Evolutionary conservation across 2,888 invertebrate species (phyloP).

Genomic region (Aproaerema taeniolella): DNA sequence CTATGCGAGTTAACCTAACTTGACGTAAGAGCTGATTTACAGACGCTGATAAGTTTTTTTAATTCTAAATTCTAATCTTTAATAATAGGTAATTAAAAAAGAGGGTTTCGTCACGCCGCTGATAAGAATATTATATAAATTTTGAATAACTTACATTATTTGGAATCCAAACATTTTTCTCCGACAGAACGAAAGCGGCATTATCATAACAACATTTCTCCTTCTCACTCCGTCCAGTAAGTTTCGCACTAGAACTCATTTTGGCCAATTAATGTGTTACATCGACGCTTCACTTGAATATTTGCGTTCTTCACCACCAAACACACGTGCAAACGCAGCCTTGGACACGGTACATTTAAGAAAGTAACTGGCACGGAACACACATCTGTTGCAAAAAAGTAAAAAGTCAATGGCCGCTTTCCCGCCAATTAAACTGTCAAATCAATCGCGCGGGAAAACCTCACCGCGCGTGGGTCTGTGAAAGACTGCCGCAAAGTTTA

Average conservation of each 20-base stretch:
- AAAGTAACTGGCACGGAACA: slow-evolving; percentile 25
- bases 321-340: slow-evolving; percentile 27
- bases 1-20: too few relatives aligned
- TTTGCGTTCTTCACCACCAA: slow-evolving; percentile 21
- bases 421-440: slow-evolving; percentile 12
- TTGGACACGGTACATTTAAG: slow-evolving; percentile 28
- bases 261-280: too few relatives aligned
- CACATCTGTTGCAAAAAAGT: background rate
- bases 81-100: too few relatives aligned
- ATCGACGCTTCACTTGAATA: too few relatives aligned
- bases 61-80: too few relatives aligned
- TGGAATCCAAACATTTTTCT: slow-evolving; percentile 44
- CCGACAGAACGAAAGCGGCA: slow-evolving; percentile 55
- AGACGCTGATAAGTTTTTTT: too few relatives aligned
- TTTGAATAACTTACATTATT: slow-evolving; percentile 30
- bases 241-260: slow-evolving; percentile 29
- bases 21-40: too few relatives aligned
- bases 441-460: slow-evolving; percentile 12
- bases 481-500: slow-evolving; percentile 7
- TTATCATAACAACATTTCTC: slow-evolving; percentile 54
- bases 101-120: too few relatives aligned
- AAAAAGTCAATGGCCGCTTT: slow-evolving; percentile 14
- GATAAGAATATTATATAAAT: too few relatives aligned
- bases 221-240: slow-evolving; percentile 31
- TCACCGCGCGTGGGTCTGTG: slow-evolving; percentile 6